Evolutionary conservation across 1,140 invertebrate species (phyloP).

Genomic region (Nasonia vitripennis): DNA sequence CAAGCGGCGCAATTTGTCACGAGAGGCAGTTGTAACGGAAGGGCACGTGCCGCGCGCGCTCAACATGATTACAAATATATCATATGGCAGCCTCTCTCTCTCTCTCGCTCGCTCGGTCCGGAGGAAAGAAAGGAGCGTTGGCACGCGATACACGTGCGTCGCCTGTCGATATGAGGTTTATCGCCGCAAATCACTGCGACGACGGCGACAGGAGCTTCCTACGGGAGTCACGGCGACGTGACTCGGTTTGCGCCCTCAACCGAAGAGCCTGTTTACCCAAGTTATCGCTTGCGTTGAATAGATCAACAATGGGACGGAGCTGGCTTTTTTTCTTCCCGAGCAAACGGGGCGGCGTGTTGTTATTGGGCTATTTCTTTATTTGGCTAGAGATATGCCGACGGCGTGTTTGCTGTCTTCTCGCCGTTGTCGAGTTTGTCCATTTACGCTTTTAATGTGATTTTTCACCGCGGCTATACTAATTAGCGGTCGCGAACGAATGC

Average conservation of each 20-base stretch:
- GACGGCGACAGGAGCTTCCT: background rate
- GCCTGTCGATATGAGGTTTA: constrained; percentile 69
- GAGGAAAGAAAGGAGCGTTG: constrained; percentile 47
- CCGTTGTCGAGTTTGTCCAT: background rate
- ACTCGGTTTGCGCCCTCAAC: background rate
- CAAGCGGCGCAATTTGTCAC: constrained; percentile 64
- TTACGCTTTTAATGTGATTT: too few relatives aligned
- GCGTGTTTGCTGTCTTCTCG: background rate
- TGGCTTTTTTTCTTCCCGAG: background rate
- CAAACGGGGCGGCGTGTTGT: background rate
- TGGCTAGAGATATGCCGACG: background rate
- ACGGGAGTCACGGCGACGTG: constrained; percentile 23
- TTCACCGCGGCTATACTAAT: too few relatives aligned
- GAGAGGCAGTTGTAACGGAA: constrained; percentile 69
- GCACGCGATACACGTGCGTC: constrained; percentile 70
- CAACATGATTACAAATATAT: constrained; percentile 74
- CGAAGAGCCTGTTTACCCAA: constrained; percentile 28
- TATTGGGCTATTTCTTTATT: constrained; percentile 27
- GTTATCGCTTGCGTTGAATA: constrained; percentile 31
- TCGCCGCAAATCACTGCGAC: constrained; percentile 67
- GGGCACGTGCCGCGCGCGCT: constrained; percentile 63
- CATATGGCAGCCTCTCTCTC: constrained; percentile 53
- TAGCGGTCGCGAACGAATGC: too few relatives aligned
- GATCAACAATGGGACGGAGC: constrained; percentile 25
- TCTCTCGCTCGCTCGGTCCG: background rate